A percentile compares a stretch with the other conserved stretches of the same genome.
Evolutionary conservation across 2,113 vertebrate species (phyloP).

Genomic region (Tympanuchus pallidicinctus): DNA sequence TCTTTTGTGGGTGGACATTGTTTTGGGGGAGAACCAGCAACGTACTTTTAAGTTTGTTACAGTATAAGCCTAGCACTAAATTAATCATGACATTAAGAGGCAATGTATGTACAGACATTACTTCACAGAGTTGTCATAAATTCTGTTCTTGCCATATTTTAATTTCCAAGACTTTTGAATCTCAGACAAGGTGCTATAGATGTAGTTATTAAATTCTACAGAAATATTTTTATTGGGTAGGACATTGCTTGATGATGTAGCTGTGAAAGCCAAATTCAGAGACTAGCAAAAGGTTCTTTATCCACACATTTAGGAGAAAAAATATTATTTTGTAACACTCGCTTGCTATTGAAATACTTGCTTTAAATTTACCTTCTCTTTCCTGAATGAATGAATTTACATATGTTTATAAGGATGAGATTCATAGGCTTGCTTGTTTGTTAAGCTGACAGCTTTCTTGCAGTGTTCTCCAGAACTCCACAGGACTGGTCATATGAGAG

Average conservation of each 20-base stretch:
- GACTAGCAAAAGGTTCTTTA: constrained; percentile 77
- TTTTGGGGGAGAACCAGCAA: constrained; percentile 23
- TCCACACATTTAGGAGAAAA: constrained; percentile 70
- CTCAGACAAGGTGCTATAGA: constrained; percentile 76
- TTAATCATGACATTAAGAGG: constrained; percentile 78
- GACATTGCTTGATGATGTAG: constrained; percentile 72
- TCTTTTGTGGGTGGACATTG: constrained; percentile 46
- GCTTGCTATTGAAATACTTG: constrained; percentile 17
- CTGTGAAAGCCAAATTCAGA: constrained; percentile 73
- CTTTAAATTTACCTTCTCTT: constrained; percentile 10
- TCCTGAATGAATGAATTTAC: not conserved
- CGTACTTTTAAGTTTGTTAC: constrained; percentile 70
- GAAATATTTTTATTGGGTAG: constrained; percentile 81
- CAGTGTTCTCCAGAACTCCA: not conserved
- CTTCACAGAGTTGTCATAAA: constrained; percentile 75
- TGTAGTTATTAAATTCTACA: constrained; percentile 77
- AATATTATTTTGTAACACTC: constrained; percentile 65
- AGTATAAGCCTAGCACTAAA: constrained; percentile 73
- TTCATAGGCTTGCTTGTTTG: not conserved
- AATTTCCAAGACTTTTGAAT: constrained; percentile 73
- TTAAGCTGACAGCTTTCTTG: not conserved
- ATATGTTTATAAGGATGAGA: not conserved
- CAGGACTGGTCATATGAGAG: not conserved
- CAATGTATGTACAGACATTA: constrained; percentile 71
- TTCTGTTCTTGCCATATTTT: constrained; percentile 71